These are phyloP conservation scores for Phyllotreta cruciferae DNA, from an alignment of 2,888 invertebrate species.

Conservation along the genomic window DNA sequence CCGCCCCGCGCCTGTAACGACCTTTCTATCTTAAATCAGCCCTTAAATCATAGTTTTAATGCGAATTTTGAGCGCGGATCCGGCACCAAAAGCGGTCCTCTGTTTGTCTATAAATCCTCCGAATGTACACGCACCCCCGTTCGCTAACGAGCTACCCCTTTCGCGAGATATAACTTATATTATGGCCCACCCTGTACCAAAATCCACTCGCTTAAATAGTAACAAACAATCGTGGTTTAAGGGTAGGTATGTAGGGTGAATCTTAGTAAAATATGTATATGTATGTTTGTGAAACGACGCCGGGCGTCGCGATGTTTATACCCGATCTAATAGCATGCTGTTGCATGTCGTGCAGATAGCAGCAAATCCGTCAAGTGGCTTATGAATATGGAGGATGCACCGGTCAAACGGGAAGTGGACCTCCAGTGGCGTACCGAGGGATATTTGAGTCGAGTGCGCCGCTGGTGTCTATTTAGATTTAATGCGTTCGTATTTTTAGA, in stretches of 20 bases:
- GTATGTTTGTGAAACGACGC: too few relatives aligned
- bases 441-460: too few relatives aligned
- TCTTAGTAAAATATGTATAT: too few relatives aligned
- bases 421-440: too few relatives aligned
- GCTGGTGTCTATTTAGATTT: too few relatives aligned
- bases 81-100: conserved; percentile 53
- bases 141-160: conserved; percentile 46
- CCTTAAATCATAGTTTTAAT: conserved; percentile 62
- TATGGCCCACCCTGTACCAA: too few relatives aligned
- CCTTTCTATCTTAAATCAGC: conserved; percentile 61
- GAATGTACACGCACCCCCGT: conserved; percentile 54
- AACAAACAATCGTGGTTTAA: too few relatives aligned
- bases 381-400: conserved; percentile 41
- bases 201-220: too few relatives aligned
- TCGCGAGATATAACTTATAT: too few relatives aligned
- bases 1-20: conserved; percentile 59
- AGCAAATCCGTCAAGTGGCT: conserved; percentile 42
- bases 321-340: conserved; percentile 24
- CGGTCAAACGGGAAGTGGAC: neutral
- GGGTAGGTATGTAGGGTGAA: too few relatives aligned
- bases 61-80: conserved; percentile 59
- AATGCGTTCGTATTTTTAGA: too few relatives aligned
- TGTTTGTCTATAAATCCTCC: conserved; percentile 62
- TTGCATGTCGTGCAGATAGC: conserved; percentile 22
- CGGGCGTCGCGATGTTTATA: conserved; percentile 18